These are phyloP conservation scores for Schlechtendalia chinensis DNA, from an alignment of 1,140 invertebrate species.

Conservation along the genomic window DNA sequence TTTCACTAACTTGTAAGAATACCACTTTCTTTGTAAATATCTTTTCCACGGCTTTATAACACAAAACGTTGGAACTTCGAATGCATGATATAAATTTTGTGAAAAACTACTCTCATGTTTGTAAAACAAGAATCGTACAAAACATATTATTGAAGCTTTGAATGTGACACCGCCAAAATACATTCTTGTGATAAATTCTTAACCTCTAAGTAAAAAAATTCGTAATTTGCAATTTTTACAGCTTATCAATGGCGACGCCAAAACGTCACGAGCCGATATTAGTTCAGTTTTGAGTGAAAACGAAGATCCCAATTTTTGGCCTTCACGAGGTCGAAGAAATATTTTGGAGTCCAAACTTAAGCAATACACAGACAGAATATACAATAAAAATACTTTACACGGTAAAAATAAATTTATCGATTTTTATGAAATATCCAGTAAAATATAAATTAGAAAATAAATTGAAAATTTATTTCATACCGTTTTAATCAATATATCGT, in stretches of 20 bases:
- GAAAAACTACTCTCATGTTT: constrained; percentile 21
- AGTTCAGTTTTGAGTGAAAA: constrained; percentile 50
- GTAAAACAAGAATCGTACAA: neutral
- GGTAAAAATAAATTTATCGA: constrained; percentile 1
- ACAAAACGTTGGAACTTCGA: neutral
- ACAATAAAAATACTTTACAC: neutral
- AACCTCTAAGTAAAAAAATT: neutral
- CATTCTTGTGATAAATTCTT: neutral
- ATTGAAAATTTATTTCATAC: too few relatives aligned
- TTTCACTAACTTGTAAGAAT: neutral
- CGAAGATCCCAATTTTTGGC: constrained; percentile 52
- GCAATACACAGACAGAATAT: constrained; percentile 23
- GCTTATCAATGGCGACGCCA: constrained; percentile 14
- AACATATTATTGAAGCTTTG: constrained; percentile 12
- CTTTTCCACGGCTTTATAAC: neutral
- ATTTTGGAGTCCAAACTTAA: constrained; percentile 26
- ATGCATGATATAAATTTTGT: neutral
- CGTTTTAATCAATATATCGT: too few relatives aligned
- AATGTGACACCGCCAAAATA: neutral
- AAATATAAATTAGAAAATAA: neutral
- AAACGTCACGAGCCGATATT: constrained; percentile 49
- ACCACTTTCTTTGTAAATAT: neutral
- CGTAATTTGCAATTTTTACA: constrained; percentile 2
- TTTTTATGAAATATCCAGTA: neutral
- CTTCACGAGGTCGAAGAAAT: constrained; percentile 51